Evolutionary conservation across 2,113 vertebrate genomes (phyloP).

Genomic region (Tympanuchus pallidicinctus): DNA sequence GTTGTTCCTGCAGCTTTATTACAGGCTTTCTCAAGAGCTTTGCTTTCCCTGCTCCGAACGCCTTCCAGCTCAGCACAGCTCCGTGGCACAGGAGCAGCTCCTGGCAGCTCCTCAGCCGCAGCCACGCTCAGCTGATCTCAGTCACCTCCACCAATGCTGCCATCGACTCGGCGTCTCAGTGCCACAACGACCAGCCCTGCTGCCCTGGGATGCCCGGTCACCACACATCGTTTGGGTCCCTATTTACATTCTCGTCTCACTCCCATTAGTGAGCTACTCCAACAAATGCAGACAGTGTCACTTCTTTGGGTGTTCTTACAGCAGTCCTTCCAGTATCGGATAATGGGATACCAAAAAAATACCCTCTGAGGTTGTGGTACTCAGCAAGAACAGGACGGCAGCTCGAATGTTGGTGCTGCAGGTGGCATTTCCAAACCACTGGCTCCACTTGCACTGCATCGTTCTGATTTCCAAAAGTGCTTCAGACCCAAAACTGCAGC

Average conservation of each 20-base stretch:
- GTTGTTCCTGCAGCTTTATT: not conserved
- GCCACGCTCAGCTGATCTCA: not conserved
- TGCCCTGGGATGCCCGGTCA: not conserved
- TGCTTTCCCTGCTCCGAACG: not conserved
- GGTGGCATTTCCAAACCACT: not conserved
- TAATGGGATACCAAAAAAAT: not conserved
- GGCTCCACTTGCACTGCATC: not conserved
- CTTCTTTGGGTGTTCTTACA: not conserved
- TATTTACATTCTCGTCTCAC: conserved; percentile 10
- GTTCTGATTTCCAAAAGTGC: not conserved
- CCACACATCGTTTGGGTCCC: not conserved
- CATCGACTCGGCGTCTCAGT: not conserved
- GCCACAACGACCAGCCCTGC: not conserved
- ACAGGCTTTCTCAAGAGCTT: not conserved
- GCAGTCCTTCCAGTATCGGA: not conserved
- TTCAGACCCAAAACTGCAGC: not conserved
- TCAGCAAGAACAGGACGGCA: not conserved
- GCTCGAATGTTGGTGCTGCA: not conserved
- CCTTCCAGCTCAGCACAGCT: not conserved
- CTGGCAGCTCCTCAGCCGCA: not conserved
- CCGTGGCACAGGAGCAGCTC: not conserved
- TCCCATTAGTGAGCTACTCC: not conserved
- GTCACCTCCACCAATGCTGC: conserved; percentile 10
- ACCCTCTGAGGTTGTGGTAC: not conserved
- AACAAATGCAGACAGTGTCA: not conserved